A percentile compares a stretch with the other conserved stretches of the same genome.
Evolutionary conservation across 2,113 vertebrate species (phyloP).

Genomic region (Balaeniceps rex): DNA sequence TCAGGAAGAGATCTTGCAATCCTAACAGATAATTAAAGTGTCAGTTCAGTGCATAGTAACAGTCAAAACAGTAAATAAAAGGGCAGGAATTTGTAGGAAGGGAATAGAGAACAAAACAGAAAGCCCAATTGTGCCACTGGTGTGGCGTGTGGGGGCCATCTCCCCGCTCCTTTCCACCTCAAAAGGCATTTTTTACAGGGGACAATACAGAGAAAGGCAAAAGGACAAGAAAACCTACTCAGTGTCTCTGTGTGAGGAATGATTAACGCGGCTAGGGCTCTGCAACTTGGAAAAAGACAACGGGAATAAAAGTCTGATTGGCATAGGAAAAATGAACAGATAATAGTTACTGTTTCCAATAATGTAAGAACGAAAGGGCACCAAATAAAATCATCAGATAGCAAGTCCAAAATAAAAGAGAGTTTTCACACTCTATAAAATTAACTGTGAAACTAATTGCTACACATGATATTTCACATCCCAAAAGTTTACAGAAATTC

Average conservation of each 20-base stretch:
- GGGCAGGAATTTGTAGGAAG: constrained; percentile 12
- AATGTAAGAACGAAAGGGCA: neutral
- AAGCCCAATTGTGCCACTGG: neutral
- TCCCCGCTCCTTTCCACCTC: neutral
- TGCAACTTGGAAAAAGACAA: neutral
- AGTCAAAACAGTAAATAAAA: constrained; percentile 56
- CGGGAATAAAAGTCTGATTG: neutral
- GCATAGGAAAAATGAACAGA: neutral
- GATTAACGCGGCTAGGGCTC: neutral
- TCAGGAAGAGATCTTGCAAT: neutral
- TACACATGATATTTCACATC: neutral
- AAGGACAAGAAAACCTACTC: neutral
- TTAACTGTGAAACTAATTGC: neutral
- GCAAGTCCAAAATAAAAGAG: neutral
- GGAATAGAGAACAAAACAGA: constrained; percentile 29
- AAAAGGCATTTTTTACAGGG: neutral
- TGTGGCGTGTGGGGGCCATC: neutral
- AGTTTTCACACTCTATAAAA: neutral
- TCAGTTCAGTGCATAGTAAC: constrained; percentile 15
- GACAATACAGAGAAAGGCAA: neutral
- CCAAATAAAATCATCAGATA: neutral
- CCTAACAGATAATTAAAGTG: neutral
- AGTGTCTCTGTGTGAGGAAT: neutral
- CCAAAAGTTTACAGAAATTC: neutral
- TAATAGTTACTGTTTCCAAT: neutral